These are phyloP conservation scores for Steinernema hermaphroditum DNA, from an alignment of 2,888 invertebrate genomes.

Conservation along the genomic window DNA sequence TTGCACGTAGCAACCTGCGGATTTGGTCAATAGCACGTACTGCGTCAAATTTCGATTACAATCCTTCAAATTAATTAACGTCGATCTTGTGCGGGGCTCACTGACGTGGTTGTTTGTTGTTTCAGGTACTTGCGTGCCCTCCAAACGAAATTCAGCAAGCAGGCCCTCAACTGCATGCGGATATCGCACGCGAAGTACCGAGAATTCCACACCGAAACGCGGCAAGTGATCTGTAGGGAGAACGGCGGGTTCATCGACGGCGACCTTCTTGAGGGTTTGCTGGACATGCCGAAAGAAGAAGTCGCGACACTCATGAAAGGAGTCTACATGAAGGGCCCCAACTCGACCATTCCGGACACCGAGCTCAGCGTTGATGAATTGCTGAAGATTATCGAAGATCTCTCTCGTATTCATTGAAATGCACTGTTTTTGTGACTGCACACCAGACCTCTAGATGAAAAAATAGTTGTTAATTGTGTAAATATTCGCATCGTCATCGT, in stretches of 20 bases:
- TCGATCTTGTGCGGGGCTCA: no score
- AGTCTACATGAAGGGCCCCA: constrained; percentile 69
- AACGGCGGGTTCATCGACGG: constrained; percentile 95
- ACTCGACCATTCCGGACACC: background rate
- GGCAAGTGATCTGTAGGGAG: constrained; percentile 75
- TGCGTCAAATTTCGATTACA: no score
- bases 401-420: constrained; percentile 49
- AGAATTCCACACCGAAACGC: constrained; percentile 79
- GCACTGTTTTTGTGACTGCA: background rate
- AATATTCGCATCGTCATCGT: background rate
- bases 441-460: background rate
- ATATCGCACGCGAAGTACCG: constrained; percentile 78
- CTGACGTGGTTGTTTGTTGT: no score
- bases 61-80: no score
- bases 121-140: constrained; percentile 56
- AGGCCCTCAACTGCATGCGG: constrained; percentile 52
- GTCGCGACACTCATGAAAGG: constrained; percentile 86
- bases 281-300: constrained; percentile 84
- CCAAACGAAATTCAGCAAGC: constrained; percentile 75
- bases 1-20: no score
- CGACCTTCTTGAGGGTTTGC: constrained; percentile 92
- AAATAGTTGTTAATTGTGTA: background rate
- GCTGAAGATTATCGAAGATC: constrained; percentile 47
- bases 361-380: constrained; percentile 37
- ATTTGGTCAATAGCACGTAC: no score